Conservation (phyloP, 2,888 invertebrate genomes). For the Spisula subtruncata region DNA sequence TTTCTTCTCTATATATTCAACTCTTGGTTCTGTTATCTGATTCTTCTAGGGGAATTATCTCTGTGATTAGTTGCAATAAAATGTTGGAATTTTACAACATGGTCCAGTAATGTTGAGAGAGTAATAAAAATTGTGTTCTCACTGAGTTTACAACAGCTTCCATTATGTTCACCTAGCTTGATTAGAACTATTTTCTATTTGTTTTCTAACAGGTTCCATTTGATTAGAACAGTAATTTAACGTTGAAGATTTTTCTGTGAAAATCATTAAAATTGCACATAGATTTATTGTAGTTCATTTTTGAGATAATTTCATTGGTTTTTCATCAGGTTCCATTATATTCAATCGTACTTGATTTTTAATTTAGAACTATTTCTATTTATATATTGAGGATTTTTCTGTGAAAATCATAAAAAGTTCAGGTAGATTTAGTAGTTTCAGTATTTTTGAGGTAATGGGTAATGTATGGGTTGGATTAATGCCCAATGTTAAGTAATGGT, state of each 20-base stretch:
- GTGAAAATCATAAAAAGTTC: too few relatives aligned
- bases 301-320: too few relatives aligned
- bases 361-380: too few relatives aligned
- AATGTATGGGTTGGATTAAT: too few relatives aligned
- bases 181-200: too few relatives aligned
- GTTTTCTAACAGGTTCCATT: too few relatives aligned
- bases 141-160: not conserved
- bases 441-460: too few relatives aligned
- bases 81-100: not conserved
- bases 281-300: not conserved
- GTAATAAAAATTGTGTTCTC: not conserved
- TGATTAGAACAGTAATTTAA: not conserved
- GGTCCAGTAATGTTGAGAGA: conserved; percentile 1
- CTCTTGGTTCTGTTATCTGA: not conserved
- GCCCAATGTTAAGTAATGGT: too few relatives aligned
- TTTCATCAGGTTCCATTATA: too few relatives aligned
- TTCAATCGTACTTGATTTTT: too few relatives aligned
- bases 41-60: not conserved
- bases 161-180: not conserved
- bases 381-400: too few relatives aligned
- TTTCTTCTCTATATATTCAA: not conserved
- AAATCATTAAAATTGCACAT: not conserved
- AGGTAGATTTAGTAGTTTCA: too few relatives aligned
- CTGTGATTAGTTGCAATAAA: conserved; percentile 6
- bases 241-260: not conserved